Evolutionary conservation across 2,797 vertebrate species (phyloP), one percentile per base, ranked within the genome.

Genomic region (Linurgus olivaceus): DNA sequence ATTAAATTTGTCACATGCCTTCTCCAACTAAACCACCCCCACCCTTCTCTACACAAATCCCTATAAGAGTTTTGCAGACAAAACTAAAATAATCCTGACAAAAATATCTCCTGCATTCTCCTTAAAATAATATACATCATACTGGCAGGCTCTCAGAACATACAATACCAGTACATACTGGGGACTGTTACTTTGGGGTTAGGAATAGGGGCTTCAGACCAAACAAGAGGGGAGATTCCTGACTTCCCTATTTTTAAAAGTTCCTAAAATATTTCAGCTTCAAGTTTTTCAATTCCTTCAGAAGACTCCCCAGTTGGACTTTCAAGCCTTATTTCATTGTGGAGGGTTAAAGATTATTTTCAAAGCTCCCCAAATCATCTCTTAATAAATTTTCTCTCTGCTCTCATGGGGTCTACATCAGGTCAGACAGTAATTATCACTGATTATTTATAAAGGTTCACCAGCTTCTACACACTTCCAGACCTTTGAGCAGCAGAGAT

Each of bases 231-330:
- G 94, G 95, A 95, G 76, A 96, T 96, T 95, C 76, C 89, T 10
- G 51, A 93, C 91, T 97, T 97, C 96, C 66, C 20, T 93, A 67
- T 95, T 96, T 97, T 81, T 40, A 74, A 84, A 95, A 93, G 82
- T 94, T 95, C 83, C 91, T 91, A 84, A 94, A 93, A 79, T 93
- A 81, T 66, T 92, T 73, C 70, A 81, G 44, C 44, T 95, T 78
- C 40, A 52, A 86, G 45, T 93, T 84, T 95, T 93, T 94, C 73
- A 77, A 84, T 88, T 92, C 93, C 85, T 89, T 88, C 70, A 93
- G 68, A 93, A 91, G 40, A 18, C 75, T 78, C 31, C 26, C 86
- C 40, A 59, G 44, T 7, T 72, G 70, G 73, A 75, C 51, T 92
- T 80, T 85, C 29, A 74, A 92, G 42, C 54, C 12, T 51, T 63